phyloP scores from a whole-genome alignment of 2,797 vertebrate species.

The Dallia pectoralis region DNA sequence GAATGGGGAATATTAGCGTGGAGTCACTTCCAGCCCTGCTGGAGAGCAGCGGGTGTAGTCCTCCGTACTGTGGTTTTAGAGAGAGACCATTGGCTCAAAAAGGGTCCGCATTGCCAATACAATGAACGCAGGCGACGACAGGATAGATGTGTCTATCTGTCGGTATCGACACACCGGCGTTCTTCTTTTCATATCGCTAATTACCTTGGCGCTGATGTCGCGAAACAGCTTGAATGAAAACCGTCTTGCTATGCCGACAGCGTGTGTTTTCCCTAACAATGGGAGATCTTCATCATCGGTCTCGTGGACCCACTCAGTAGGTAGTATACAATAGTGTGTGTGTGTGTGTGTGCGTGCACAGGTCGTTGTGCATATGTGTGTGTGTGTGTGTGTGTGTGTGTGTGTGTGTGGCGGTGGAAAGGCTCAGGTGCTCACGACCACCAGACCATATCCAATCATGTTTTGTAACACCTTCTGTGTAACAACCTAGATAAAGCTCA shows the following conservation, averaged over 20 bases:
- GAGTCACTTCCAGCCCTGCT: background rate
- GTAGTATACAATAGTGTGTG: too few species aligned
- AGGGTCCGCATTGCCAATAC: background rate
- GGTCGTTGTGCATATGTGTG: background rate
- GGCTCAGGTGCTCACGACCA: background rate
- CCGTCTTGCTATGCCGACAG: background rate
- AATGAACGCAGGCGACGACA: background rate
- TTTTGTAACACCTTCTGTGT: background rate
- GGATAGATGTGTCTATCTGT: background rate
- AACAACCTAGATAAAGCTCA: background rate
- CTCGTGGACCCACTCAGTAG: background rate
- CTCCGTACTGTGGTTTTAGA: background rate
- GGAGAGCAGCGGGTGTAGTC: background rate
- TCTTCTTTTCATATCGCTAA: background rate
- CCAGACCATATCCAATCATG: background rate
- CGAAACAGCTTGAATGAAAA: background rate
- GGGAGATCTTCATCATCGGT: background rate
- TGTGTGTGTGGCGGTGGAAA: background rate
- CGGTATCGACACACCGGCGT: background rate
- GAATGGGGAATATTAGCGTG: background rate
- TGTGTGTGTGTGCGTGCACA: slow-evolving; percentile 1
- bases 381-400: background rate
- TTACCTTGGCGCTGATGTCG: background rate
- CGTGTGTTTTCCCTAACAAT: background rate
- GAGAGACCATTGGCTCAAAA: background rate